phyloP scores from a whole-genome alignment of 2,113 vertebrate genomes.

The Alethe diademata region DNA sequence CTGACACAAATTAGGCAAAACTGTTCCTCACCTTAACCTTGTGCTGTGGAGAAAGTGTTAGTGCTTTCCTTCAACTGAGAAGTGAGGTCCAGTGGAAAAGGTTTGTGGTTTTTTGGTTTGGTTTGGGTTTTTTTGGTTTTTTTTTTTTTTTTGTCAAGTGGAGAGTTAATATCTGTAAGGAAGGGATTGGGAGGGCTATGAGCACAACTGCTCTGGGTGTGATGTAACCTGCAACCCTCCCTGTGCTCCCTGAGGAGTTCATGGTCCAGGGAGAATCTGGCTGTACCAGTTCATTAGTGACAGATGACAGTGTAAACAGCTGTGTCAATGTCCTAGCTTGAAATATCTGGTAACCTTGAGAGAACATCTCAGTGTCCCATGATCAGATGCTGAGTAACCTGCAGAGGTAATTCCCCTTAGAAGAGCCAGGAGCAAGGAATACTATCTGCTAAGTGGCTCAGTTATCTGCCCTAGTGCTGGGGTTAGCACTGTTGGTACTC shows the following conservation, averaged over 20 bases:
- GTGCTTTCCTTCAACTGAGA: not conserved
- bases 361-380: not conserved
- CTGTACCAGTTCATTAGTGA: not conserved
- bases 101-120: no score
- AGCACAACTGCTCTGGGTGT: not conserved
- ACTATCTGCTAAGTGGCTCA: not conserved
- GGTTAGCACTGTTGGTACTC: not conserved
- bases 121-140: not conserved
- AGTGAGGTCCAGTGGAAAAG: not conserved
- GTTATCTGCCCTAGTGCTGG: not conserved
- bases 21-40: not conserved
- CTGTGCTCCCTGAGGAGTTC: not conserved
- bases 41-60: not conserved
- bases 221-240: not conserved
- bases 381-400: slow-evolving; percentile 53
- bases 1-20: not conserved
- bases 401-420: not conserved
- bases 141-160: not conserved
- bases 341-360: slow-evolving; percentile 54
- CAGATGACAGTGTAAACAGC: slow-evolving; percentile 30
- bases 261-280: not conserved
- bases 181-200: not conserved
- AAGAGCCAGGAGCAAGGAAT: no score
- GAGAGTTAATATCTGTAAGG: not conserved
- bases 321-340: not conserved